A percentile compares a stretch with the other conserved stretches of the same genome.
These are phyloP conservation scores for Syngnathus rostellatus DNA, from an alignment of 2,797 vertebrate genomes.

Conservation along the genomic window DNA sequence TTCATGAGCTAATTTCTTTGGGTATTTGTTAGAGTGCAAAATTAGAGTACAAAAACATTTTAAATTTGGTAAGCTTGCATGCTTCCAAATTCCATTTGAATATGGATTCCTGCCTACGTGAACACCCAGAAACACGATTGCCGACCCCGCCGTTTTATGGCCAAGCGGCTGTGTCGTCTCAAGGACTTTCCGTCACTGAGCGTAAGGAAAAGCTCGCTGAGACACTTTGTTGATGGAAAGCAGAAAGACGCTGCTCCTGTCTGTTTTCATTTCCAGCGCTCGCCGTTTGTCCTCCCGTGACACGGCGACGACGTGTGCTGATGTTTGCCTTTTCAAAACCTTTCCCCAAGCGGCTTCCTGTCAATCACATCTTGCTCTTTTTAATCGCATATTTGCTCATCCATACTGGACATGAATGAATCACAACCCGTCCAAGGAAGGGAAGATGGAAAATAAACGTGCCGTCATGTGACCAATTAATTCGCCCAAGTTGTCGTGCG, in stretches of 20 bases:
- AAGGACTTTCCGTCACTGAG: not conserved
- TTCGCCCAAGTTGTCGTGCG: not conserved
- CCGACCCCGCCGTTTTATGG: not conserved
- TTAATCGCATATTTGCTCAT: not conserved
- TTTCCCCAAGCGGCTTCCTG: constrained; percentile 9
- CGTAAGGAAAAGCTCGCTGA: not conserved
- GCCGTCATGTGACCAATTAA: not conserved
- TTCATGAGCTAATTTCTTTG: not conserved
- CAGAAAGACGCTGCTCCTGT: not conserved
- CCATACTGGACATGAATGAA: not conserved
- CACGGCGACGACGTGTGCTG: not conserved
- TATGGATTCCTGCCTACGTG: no score
- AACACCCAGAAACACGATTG: not conserved
- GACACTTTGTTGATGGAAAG: not conserved
- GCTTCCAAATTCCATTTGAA: no score
- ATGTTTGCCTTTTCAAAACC: constrained; percentile 15
- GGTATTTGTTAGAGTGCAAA: not conserved
- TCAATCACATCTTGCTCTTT: constrained; percentile 22
- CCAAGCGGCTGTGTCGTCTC: not conserved
- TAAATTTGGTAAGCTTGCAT: no score
- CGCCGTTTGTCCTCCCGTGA: not conserved
- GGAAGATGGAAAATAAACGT: not conserved
- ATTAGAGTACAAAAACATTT: no score
- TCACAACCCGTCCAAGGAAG: not conserved
- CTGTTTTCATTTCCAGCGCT: constrained; percentile 2